These are phyloP conservation scores for Campylomormyrus numenius DNA, from an alignment of 2,113 vertebrate genomes.

Conservation along the genomic window DNA sequence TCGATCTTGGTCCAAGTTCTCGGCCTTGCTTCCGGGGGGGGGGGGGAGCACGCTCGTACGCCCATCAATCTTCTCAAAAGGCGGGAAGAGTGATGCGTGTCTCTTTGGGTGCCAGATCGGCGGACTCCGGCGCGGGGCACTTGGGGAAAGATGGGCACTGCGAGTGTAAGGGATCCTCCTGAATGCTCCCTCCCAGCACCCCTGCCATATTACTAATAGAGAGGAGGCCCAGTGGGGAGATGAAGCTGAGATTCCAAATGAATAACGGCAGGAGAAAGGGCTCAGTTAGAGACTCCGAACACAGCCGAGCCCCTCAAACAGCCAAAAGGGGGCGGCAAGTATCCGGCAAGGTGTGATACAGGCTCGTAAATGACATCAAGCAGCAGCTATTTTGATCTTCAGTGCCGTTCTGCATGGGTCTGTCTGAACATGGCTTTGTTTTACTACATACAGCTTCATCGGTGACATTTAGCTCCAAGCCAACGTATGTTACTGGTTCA, in stretches of 20 bases:
- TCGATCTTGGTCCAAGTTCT: neutral
- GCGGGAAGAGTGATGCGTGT: neutral
- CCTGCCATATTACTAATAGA: neutral
- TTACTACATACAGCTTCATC: neutral
- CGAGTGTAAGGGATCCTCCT: neutral
- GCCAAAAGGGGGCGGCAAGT: neutral
- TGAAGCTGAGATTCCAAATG: neutral
- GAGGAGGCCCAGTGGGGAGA: neutral
- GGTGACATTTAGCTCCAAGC: neutral
- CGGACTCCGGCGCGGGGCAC: neutral
- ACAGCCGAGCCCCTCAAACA: neutral
- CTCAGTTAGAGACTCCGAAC: neutral
- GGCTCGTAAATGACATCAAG: neutral
- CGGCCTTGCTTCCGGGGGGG: neutral
- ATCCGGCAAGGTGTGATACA: neutral
- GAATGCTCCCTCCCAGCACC: neutral
- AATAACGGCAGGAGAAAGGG: neutral
- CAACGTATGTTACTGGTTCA: neutral
- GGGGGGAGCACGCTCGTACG: neutral
- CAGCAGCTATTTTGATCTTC: neutral
- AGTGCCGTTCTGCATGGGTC: neutral
- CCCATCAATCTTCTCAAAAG: neutral
- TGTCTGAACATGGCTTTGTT: neutral
- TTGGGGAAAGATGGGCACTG: neutral
- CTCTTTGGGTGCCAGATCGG: neutral